A percentile compares a stretch with the other conserved stretches of the same genome.
Evolutionary conservation across 2,113 vertebrate species (phyloP).

Genomic region (Sapajus apella): DNA sequence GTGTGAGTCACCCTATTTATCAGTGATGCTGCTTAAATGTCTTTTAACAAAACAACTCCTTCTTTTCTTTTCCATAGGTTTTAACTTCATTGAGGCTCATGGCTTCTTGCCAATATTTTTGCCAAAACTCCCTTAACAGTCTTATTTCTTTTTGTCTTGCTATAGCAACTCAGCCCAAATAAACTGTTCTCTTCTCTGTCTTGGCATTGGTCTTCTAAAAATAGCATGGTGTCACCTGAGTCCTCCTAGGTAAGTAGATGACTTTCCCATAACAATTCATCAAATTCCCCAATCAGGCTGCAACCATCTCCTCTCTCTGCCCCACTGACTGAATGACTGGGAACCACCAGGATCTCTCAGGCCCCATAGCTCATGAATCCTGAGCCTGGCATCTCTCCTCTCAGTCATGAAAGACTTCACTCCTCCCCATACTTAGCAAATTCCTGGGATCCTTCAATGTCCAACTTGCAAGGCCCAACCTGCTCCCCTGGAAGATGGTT

Average conservation of each 20-base stretch:
- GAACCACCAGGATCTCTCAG: not conserved
- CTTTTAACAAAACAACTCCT: not conserved
- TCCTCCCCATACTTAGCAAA: not conserved
- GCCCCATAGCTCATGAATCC: not conserved
- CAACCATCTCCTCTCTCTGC: accelerated
- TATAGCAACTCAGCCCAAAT: too few species aligned
- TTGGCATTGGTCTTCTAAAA: not conserved
- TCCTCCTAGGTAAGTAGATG: not conserved
- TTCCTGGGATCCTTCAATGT: not conserved
- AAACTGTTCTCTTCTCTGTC: not conserved
- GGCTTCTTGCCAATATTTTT: not conserved
- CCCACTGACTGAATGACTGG: not conserved
- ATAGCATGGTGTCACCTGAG: not conserved
- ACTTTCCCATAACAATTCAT: too few species aligned
- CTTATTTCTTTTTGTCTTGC: not conserved
- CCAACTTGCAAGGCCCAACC: accelerated
- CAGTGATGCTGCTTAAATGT: accelerated
- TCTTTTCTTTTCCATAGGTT: accelerated
- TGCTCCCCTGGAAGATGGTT: not conserved
- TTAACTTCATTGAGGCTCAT: accelerated
- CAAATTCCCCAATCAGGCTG: not conserved
- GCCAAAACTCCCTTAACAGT: not conserved
- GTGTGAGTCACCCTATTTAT: accelerated
- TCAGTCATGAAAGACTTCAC: not conserved
- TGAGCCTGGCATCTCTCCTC: not conserved